These are phyloP conservation scores for Heterocephalus glaber DNA, from an alignment of 2,113 vertebrate species.

Conservation along the genomic window DNA sequence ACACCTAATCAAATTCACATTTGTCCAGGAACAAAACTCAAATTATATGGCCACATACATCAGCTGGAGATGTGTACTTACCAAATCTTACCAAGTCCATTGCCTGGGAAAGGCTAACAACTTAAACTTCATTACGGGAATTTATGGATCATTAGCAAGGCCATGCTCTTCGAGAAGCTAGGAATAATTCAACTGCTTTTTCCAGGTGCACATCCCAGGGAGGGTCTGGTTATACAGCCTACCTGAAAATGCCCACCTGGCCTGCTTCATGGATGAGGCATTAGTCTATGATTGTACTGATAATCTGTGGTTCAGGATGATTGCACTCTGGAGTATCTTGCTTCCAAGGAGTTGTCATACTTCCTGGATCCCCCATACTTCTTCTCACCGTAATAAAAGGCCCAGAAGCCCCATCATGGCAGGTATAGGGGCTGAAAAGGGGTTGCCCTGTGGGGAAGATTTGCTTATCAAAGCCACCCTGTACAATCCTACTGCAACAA, in stretches of 20 bases:
- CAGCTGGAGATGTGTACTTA: neutral
- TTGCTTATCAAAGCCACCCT: neutral
- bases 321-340: neutral
- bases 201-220: neutral
- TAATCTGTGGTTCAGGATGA: neutral
- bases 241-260: neutral
- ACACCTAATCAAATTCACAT: neutral
- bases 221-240: neutral
- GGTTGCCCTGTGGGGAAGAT: neutral
- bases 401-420: neutral
- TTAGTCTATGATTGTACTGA: no score
- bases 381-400: neutral
- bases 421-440: neutral
- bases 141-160: neutral
- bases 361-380: neutral
- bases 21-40: neutral
- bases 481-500: neutral
- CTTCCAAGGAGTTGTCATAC: neutral
- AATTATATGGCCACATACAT: neutral
- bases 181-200: neutral
- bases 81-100: neutral
- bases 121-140: neutral
- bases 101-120: no score
- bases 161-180: neutral
- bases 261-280: no score